Evolutionary conservation across 2,113 vertebrate genomes (phyloP).

Genomic region (Merops nubicus): DNA sequence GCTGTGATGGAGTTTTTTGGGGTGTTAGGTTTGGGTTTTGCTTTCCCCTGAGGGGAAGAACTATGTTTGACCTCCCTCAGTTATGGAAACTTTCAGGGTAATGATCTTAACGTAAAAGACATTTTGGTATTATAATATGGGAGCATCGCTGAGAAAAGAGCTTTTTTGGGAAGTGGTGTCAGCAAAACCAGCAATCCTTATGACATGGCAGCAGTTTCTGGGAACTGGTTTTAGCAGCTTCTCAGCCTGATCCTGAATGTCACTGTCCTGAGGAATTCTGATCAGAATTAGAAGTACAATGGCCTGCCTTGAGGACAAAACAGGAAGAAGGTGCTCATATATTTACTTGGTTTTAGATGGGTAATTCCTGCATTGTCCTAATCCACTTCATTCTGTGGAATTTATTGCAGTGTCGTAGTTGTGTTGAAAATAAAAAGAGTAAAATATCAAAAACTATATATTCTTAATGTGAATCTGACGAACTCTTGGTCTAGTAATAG

Average conservation of each 20-base stretch:
- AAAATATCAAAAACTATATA: neutral
- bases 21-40: neutral
- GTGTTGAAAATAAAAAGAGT: neutral
- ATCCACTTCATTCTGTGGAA: neutral
- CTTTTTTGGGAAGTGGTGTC: neutral
- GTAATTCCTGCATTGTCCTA: neutral
- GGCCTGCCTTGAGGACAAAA: neutral
- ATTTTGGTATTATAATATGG: neutral
- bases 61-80: neutral
- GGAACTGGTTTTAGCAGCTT: neutral
- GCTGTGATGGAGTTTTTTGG: neutral
- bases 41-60: neutral
- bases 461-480: neutral
- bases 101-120: neutral
- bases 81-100: neutral
- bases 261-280: neutral
- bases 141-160: neutral
- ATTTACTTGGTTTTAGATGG: neutral
- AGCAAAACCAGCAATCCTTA: neutral
- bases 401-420: neutral
- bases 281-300: neutral
- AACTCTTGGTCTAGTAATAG: neutral
- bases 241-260: neutral
- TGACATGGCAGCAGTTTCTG: neutral
- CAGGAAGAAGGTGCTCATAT: neutral